Base-by-base conservation (phyloP, 2,797 vertebrate species). In the Rachycentron canadum region DNA sequence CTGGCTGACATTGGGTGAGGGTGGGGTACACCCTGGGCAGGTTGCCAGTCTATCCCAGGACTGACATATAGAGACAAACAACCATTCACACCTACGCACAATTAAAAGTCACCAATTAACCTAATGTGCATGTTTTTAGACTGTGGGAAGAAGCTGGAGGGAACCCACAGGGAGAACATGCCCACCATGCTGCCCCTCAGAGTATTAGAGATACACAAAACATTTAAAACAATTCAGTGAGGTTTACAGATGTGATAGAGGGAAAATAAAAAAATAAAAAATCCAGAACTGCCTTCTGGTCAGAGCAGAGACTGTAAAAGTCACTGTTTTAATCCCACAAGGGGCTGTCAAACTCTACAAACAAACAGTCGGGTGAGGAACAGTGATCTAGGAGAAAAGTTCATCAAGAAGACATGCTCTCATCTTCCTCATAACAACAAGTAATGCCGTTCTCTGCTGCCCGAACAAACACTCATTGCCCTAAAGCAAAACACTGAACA, bases 401-500 rank as follows among this genome's bases (percentile, higher is more conserved):
- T 73, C 84, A 76, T 61, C 57, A 76, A 82, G 49, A 49, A 69
- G 62, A 58, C 41, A 26, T 25, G 32, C 38, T 57, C 23, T 73
- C 47, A 0, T 71, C 28, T 73, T 17, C 30, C 43, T 61, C 69
- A 55, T 53, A 11, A 41, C 3, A 76, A 52, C 36, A 57, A 43
- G 36, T 13, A 2, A 4, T 19, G 59, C n/a, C 36, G 10, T 40
- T 52, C 57, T 80, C 38, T 40, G 47, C 41, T 63, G 55, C 67
- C 49, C 43, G 34, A 63, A 57, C 61, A 72, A 81, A 84, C 66
- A 75, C 53, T 57, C 71, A 67, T 53, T 36, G 68, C 70, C 76
- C 73, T 56, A 0, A 72, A 81, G 70, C 58, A 6, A 68, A 73
- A 71, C 66, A 26, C 32, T 19, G 45, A 60, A 49, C 43, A 63